These are phyloP conservation scores for Cheilinus undulatus DNA, from an alignment of 2,113 vertebrate species.

Conservation along the genomic window DNA sequence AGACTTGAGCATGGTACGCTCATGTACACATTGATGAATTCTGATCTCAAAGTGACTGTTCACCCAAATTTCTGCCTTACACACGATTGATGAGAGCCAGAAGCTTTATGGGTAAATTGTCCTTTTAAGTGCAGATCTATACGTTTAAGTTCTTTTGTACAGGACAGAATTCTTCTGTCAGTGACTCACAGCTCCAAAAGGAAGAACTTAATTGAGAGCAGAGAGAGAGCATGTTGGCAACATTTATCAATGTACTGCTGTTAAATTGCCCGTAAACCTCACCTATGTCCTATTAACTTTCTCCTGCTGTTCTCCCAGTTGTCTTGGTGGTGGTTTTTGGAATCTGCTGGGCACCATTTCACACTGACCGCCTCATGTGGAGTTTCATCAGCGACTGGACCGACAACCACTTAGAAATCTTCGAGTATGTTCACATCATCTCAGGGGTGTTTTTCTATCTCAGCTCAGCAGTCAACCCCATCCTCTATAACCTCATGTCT, in stretches of 20 bases:
- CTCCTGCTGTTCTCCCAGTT: conserved; percentile 76
- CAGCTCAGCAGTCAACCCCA: conserved; percentile 90
- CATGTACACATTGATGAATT: too few species aligned
- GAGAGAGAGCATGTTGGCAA: not conserved
- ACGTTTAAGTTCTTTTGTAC: too few species aligned
- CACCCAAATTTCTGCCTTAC: too few species aligned
- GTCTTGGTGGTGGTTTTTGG: conserved; percentile 93
- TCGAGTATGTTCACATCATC: conserved; percentile 88
- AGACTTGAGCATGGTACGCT: too few species aligned
- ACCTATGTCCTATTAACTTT: not conserved
- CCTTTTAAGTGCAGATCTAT: too few species aligned
- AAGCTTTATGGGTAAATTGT: too few species aligned
- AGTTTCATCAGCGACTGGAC: conserved; percentile 89
- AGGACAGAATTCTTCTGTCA: conserved; percentile 1
- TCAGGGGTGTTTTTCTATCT: conserved; percentile 95
- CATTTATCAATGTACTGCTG: not conserved
- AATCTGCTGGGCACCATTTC: conserved; percentile 97
- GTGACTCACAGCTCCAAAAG: not conserved
- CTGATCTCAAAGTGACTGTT: too few species aligned
- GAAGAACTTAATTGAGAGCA: not conserved
- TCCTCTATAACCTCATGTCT: conserved; percentile 97
- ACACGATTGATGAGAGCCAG: too few species aligned
- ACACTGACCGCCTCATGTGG: conserved; percentile 94
- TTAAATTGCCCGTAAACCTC: not conserved
- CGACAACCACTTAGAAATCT: conserved; percentile 81